Percentiles rank a stretch among this genome's conserved stretches.
phyloP scores from a whole-genome alignment of 2,888 invertebrate genomes.

The Steromphala cineraria region DNA sequence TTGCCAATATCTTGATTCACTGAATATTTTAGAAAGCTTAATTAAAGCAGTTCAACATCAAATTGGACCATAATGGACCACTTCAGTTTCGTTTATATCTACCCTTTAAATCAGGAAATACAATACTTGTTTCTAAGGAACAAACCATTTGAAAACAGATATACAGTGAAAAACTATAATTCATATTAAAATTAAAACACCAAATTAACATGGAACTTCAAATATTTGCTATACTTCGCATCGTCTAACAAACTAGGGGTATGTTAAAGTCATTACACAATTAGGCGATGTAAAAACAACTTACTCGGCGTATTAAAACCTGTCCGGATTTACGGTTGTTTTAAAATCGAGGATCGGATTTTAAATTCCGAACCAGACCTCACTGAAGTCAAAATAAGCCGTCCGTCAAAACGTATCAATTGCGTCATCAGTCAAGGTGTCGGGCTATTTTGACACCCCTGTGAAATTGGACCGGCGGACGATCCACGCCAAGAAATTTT shows the following conservation, averaged over 20 bases:
- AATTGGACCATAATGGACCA: no score
- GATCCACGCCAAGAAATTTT: not conserved
- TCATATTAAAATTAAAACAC: no score
- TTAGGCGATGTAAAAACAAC: not conserved
- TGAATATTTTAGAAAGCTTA: no score
- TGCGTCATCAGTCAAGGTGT: slow-evolving; percentile 16
- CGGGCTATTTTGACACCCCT: slow-evolving; percentile 12
- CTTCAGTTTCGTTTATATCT: no score
- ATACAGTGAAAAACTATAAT: no score
- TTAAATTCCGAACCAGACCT: slow-evolving; percentile 10
- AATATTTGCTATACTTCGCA: not conserved
- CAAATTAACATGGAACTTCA: not conserved
- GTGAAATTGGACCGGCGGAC: slow-evolving; percentile 12
- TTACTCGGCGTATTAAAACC: not conserved
- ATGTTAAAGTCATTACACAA: not conserved
- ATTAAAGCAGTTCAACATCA: no score
- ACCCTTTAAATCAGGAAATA: no score
- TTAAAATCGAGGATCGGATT: slow-evolving; percentile 12
- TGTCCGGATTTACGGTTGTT: slow-evolving; percentile 20
- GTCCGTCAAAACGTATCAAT: not conserved
- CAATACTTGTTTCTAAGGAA: no score
- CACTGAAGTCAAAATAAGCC: slow-evolving; percentile 13
- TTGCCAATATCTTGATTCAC: no score
- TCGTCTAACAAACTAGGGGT: not conserved
- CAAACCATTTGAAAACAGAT: no score